A percentile compares a stretch with the other conserved stretches of the same genome.
These are phyloP conservation scores for Papilio protenor DNA, from an alignment of 2,888 invertebrate genomes.

Conservation along the genomic window DNA sequence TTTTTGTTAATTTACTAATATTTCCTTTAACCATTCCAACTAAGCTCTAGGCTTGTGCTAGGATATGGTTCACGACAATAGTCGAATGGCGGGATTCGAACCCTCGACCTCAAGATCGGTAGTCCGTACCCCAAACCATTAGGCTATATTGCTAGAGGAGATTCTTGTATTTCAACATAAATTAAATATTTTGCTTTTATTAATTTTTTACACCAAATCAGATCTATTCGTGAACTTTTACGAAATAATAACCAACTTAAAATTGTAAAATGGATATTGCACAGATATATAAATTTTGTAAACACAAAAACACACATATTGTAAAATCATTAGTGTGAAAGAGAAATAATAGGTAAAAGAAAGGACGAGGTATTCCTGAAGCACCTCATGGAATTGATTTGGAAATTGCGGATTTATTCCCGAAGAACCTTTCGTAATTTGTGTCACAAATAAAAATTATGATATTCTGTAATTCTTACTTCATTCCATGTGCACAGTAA, in stretches of 20 bases:
- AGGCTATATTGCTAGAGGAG: not conserved
- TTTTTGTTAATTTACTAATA: too few relatives aligned
- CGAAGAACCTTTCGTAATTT: not conserved
- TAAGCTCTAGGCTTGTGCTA: too few relatives aligned
- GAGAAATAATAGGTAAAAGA: too few relatives aligned
- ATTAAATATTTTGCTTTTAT: not conserved
- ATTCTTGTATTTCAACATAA: not conserved
- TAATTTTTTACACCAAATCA: not conserved
- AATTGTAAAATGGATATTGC: not conserved
- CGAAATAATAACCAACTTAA: not conserved
- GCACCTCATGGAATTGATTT: not conserved
- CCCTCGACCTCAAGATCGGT: too few relatives aligned
- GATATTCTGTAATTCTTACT: conserved; percentile 24
- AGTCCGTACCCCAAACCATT: too few relatives aligned
- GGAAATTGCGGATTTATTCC: not conserved
- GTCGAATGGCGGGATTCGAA: too few relatives aligned
- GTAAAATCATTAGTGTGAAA: too few relatives aligned
- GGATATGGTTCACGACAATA: too few relatives aligned
- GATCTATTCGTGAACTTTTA: not conserved
- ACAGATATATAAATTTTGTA: not conserved
- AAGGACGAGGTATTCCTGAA: too few relatives aligned
- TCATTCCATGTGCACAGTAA: conserved; percentile 22
- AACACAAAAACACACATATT: not conserved
- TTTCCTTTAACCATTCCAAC: too few relatives aligned
- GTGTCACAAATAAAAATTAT: conserved; percentile 7